Percentiles rank a stretch among this genome's conserved stretches.
Evolutionary conservation across 1,140 invertebrate species (phyloP).

Genomic region (Rhizoglyphus robini): DNA sequence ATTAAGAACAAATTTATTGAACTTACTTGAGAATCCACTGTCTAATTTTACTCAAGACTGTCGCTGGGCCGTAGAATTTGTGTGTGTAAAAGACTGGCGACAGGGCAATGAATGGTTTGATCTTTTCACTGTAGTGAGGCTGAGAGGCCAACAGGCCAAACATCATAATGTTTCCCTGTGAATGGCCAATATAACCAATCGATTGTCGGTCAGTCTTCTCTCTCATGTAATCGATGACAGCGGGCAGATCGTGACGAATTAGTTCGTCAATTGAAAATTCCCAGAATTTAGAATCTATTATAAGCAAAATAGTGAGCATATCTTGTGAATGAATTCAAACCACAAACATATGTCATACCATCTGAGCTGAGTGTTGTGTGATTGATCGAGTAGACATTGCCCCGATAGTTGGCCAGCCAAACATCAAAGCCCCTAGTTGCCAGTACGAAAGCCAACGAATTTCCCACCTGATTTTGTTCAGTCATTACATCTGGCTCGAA

Average conservation of each 20-base stretch:
- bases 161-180: slow-evolving; percentile 50
- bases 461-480: slow-evolving; percentile 9
- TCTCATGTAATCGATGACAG: slow-evolving; percentile 37
- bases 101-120: slow-evolving; percentile 42
- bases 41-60: too few species aligned
- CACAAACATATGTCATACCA: too few species aligned
- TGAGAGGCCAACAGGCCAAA: slow-evolving; percentile 47
- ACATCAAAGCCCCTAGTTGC: slow-evolving; percentile 33
- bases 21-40: too few species aligned
- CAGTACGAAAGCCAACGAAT: slow-evolving; percentile 22
- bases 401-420: slow-evolving; percentile 23
- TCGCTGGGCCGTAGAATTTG: too few species aligned
- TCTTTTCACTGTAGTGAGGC: slow-evolving; percentile 49
- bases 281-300: slow-evolving; percentile 36
- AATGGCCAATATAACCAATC: slow-evolving; percentile 43
- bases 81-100: slow-evolving; percentile 60
- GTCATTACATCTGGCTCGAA: background rate
- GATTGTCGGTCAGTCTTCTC: slow-evolving; percentile 38
- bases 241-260: slow-evolving; percentile 36
- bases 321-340: too few species aligned
- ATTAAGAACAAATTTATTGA: too few species aligned
- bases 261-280: slow-evolving; percentile 33
- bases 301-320: too few species aligned
- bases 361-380: slow-evolving; percentile 28
- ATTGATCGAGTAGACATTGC: slow-evolving; percentile 29